Evolutionary conservation across 2,797 vertebrate genomes (phyloP), one percentile per base, ranked within the genome.

Genomic region (Halcyon smyrnensis): DNA sequence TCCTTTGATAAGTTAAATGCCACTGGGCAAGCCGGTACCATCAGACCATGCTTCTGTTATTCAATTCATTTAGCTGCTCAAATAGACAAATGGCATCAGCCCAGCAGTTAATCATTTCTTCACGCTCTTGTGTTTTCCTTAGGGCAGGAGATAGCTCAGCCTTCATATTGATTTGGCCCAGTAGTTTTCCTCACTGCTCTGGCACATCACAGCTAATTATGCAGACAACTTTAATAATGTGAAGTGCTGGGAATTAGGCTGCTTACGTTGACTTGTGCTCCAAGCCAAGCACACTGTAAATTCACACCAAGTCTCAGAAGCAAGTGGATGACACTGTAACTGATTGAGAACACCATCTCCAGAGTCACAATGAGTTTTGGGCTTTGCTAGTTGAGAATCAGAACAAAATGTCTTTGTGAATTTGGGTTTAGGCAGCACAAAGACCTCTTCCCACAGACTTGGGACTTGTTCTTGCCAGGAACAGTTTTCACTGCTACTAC

Each of bases 91-190:
- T 93, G 95, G 95, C 92, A 89, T 90, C 91, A 86, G 87, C 67
- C 56, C 84, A 95, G 93, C 88, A 93, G 90, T 97, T 96, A 94
- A 96, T 96, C 73, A 95, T 93, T 95, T 93, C 95, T 93, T 95
- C 90, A 96, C 30, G 45, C 76, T 91, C 59, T 85, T 70, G 39
- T 75, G 71, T 96, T 96, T 87, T 97, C 85, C 87, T 97, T 50
- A 63, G 87, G 92, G 95, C 70, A 81, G 91, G 81, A 97, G 80
- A 88, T 67, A 56, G 79, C 89, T 84, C 81, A 92, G 71, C 85
- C 87, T 95, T 95, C 80, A 48, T 62, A 90, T 46, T 79, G 64
- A 93, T 89, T 89, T 90, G 79, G 88, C 56, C 86, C 64, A 86
- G 91, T 76, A 80, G 79, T 84, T 92, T 59, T 90, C 70, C 84